phyloP scores from a whole-genome alignment of 1,140 invertebrate genomes.

The Orussus abietinus region DNA sequence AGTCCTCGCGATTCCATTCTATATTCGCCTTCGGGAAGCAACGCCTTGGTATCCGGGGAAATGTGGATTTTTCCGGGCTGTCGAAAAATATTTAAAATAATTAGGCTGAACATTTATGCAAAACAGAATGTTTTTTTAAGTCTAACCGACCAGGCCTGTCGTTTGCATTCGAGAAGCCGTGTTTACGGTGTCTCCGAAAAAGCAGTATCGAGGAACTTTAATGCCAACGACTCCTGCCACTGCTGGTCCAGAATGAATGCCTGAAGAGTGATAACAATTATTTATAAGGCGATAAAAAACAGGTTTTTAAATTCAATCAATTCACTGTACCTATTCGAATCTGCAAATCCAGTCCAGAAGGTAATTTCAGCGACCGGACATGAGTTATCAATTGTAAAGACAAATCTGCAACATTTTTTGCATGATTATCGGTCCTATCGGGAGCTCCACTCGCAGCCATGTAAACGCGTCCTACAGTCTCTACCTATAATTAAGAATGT shows the following conservation, averaged over 20 bases:
- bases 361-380: constrained; percentile 56
- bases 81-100: constrained; percentile 2
- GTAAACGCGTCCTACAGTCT: constrained; percentile 82
- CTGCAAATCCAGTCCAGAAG: constrained; percentile 56
- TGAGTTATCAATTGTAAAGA: constrained; percentile 63
- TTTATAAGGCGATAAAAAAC: too few species aligned
- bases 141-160: constrained; percentile 60
- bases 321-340: constrained; percentile 61
- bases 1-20: constrained; percentile 62
- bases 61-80: constrained; percentile 74
- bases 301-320: too few species aligned
- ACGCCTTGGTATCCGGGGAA: constrained; percentile 61
- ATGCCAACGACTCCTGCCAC: constrained; percentile 79
- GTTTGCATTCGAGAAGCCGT: constrained; percentile 85
- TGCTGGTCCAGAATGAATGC: constrained; percentile 71
- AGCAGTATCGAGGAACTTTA: constrained; percentile 72
- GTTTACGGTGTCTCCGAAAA: constrained; percentile 86
- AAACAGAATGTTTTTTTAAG: constrained; percentile 9
- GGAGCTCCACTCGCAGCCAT: constrained; percentile 85
- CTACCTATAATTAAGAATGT: constrained; percentile 59
- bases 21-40: constrained; percentile 63
- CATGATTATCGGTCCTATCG: constrained; percentile 71
- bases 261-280: constrained; percentile 32
- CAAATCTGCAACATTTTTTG: constrained; percentile 73
- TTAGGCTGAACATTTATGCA: constrained; percentile 4